phyloP scores from a whole-genome alignment of 2,797 vertebrate species.

The Enteromius treurensis region DNA sequence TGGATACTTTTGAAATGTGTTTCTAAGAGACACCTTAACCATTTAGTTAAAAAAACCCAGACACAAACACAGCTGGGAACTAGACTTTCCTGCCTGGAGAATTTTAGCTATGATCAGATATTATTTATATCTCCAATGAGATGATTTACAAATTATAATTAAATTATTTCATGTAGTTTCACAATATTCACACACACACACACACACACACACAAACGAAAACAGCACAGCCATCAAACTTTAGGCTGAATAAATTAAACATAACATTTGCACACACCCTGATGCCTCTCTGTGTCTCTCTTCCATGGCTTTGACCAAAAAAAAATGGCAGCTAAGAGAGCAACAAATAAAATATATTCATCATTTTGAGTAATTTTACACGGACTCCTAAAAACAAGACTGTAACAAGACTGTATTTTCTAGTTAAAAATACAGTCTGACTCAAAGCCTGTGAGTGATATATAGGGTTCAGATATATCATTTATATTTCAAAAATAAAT shows the following conservation, averaged over 20 bases:
- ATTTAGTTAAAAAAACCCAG: background rate
- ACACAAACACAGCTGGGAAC: background rate
- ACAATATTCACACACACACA: slow-evolving; percentile 12
- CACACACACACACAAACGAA: background rate
- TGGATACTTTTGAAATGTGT: slow-evolving; percentile 4
- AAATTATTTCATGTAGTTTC: slow-evolving; percentile 4
- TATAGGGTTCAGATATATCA: slow-evolving; percentile 3
- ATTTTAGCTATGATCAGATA: background rate
- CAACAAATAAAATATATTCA: slow-evolving; percentile 21
- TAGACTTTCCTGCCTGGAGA: background rate
- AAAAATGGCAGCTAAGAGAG: slow-evolving; percentile 23
- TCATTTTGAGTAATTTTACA: slow-evolving; percentile 28
- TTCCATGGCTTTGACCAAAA: slow-evolving; percentile 25
- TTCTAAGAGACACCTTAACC: background rate
- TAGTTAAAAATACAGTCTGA: slow-evolving; percentile 26
- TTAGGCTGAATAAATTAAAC: slow-evolving; percentile 35
- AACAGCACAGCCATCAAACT: background rate
- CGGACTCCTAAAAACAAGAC: slow-evolving; percentile 48
- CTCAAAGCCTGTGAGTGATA: background rate
- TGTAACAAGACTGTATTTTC: slow-evolving; percentile 62
- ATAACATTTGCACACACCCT: slow-evolving; percentile 47
- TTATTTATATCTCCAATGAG: slow-evolving; percentile 11
- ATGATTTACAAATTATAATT: slow-evolving; percentile 17
- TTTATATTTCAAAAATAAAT: slow-evolving; percentile 46
- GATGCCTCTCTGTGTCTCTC: slow-evolving; percentile 46